A percentile compares a stretch with the other conserved stretches of the same genome.
Conservation (phyloP, 2,888 invertebrate species). For the Hartigia nigra region DNA sequence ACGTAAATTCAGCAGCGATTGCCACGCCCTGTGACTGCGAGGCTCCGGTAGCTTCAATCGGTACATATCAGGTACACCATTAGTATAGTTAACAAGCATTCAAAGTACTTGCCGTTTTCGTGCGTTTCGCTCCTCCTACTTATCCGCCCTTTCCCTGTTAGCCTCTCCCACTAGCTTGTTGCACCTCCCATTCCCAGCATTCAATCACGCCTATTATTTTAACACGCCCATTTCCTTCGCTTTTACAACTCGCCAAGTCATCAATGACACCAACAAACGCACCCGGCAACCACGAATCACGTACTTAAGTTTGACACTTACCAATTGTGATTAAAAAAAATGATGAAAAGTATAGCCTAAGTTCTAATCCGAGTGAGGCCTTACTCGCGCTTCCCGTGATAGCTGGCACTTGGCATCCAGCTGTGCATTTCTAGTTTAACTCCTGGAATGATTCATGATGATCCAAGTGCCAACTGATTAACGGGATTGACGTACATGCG, state of each 20-base stretch:
- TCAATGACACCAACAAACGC: not conserved
- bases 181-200: not conserved
- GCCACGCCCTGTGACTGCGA: not conserved
- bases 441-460: not conserved
- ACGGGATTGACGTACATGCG: conserved; percentile 3
- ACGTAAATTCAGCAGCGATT: not conserved
- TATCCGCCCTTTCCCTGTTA: not conserved
- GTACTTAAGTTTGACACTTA: conserved; percentile 7
- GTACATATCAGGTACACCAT: not conserved
- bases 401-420: not conserved
- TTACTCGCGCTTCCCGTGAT: conserved; percentile 23
- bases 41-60: not conserved
- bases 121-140: not conserved
- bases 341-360: conserved; percentile 43
- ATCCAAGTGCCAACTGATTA: not conserved
- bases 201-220: not conserved
- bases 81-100: not conserved
- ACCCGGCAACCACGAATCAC: not conserved
- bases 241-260: not conserved
- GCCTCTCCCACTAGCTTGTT: not conserved
- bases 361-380: conserved; percentile 42
- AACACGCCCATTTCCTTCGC: not conserved
- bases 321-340: conserved; percentile 37
- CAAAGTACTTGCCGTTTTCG: not conserved
- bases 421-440: not conserved